Evolutionary conservation across 2,797 vertebrate species (phyloP).

Genomic region (Fistularia commersonii): DNA sequence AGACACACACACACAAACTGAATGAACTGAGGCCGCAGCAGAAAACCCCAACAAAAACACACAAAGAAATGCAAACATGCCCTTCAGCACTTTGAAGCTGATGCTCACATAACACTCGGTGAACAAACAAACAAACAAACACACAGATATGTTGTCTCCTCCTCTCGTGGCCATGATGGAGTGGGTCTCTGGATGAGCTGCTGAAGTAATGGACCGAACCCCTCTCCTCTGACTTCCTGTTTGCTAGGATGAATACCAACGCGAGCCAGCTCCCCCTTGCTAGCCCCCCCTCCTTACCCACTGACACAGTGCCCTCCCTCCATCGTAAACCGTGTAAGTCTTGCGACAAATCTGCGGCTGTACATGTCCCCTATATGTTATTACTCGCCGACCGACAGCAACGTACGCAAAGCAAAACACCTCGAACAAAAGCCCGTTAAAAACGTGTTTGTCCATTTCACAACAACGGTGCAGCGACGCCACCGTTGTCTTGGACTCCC

Average conservation of each 20-base stretch:
- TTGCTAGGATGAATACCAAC: too few species aligned
- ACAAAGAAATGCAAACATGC: conserved; percentile 14
- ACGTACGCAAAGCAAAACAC: too few species aligned
- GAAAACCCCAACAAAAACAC: conserved; percentile 15
- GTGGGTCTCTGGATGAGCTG: conserved; percentile 34
- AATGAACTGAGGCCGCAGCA: conserved; percentile 6
- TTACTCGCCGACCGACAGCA: too few species aligned
- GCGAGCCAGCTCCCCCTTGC: background rate
- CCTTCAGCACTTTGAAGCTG: conserved; percentile 7
- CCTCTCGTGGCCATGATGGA: conserved; percentile 37
- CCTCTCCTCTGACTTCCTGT: conserved; percentile 19
- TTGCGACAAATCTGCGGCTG: too few species aligned
- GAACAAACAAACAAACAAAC: conserved; percentile 4
- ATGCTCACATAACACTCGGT: background rate
- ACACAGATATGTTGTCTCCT: conserved; percentile 13
- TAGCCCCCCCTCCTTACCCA: conserved; percentile 14
- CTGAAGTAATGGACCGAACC: conserved; percentile 51
- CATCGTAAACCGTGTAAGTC: background rate
- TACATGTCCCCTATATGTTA: too few species aligned
- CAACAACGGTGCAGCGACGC: background rate
- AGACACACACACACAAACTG: conserved; percentile 18
- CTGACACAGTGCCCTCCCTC: conserved; percentile 7
- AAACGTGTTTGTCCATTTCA: background rate
- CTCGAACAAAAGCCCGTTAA: too few species aligned
- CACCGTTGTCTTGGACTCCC: background rate